Percentiles rank a stretch among this genome's conserved stretches.
These are phyloP conservation scores for Sesia apiformis DNA, from an alignment of 2,888 invertebrate genomes.

Conservation along the genomic window DNA sequence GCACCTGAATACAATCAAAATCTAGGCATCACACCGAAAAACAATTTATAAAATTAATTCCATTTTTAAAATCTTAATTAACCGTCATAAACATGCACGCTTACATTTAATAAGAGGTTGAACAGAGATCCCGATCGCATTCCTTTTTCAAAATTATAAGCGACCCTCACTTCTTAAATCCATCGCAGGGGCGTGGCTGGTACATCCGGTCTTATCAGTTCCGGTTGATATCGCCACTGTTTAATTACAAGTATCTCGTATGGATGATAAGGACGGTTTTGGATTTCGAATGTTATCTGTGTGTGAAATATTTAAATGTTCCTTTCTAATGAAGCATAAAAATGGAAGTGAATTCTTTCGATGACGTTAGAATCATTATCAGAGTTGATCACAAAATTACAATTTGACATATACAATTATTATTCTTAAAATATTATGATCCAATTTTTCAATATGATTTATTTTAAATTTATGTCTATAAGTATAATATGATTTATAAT, in stretches of 20 bases:
- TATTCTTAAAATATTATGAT: too few relatives aligned
- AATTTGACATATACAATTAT: too few relatives aligned
- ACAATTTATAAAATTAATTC: not conserved
- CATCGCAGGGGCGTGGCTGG: slow-evolving; percentile 18
- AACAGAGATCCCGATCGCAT: slow-evolving; percentile 5
- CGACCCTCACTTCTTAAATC: slow-evolving; percentile 1
- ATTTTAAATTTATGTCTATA: too few relatives aligned
- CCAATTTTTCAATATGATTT: too few relatives aligned
- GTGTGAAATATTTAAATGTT: not conserved
- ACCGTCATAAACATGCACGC: slow-evolving; percentile 10
- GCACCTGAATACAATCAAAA: not conserved
- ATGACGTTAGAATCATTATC: too few relatives aligned
- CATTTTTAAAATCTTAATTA: slow-evolving; percentile 7
- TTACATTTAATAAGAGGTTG: slow-evolving; percentile 7
- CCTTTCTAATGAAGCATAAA: too few relatives aligned
- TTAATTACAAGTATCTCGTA: slow-evolving; percentile 27
- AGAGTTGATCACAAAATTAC: too few relatives aligned
- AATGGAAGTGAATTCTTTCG: too few relatives aligned
- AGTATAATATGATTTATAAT: too few relatives aligned
- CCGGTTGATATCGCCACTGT: slow-evolving; percentile 30
- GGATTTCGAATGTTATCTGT: not conserved
- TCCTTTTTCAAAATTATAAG: not conserved
- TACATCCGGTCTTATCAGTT: slow-evolving; percentile 34
- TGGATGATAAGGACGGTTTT: slow-evolving; percentile 13
- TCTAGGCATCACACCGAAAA: not conserved